Evolutionary conservation across 2,888 invertebrate species (phyloP).

Genomic region (Cremastinae sp.): DNA sequence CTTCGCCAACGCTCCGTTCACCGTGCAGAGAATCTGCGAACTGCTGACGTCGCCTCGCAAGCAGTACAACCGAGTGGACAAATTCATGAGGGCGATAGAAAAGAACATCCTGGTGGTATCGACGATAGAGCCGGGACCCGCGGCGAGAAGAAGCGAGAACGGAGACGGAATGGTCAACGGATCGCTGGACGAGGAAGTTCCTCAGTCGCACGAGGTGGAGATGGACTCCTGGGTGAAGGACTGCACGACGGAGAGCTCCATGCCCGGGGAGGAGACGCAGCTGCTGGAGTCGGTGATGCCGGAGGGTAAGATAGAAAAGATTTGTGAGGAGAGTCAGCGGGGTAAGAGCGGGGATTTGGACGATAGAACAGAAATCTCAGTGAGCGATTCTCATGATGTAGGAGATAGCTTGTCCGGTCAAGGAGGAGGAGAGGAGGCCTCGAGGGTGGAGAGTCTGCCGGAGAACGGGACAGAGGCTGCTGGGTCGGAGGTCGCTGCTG

Average conservation of each 20-base stretch:
- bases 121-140: constrained; percentile 81
- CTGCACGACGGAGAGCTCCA: constrained; percentile 69
- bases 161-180: constrained; percentile 79
- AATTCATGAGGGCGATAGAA: constrained; percentile 97
- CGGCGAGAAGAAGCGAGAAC: constrained; percentile 76
- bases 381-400: constrained; percentile 1
- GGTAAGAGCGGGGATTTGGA: background rate
- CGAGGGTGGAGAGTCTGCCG: constrained; percentile 34
- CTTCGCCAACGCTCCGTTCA: constrained; percentile 95
- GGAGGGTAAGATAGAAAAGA: background rate
- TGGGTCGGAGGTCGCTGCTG: constrained; percentile 72
- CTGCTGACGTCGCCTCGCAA: constrained; percentile 93
- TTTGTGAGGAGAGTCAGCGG: background rate
- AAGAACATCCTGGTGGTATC: constrained; percentile 94
- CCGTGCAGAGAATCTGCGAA: constrained; percentile 97
- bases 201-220: constrained; percentile 72
- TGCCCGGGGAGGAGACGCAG: constrained; percentile 38
- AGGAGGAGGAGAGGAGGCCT: constrained; percentile 22
- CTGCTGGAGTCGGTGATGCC: constrained; percentile 7
- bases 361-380: background rate
- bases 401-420: background rate
- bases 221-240: constrained; percentile 78
- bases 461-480: background rate
- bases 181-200: constrained; percentile 68
- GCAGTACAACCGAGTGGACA: constrained; percentile 97